Base-by-base conservation (phyloP, 2,888 invertebrate genomes). In the Trisateles emortualis region DNA sequence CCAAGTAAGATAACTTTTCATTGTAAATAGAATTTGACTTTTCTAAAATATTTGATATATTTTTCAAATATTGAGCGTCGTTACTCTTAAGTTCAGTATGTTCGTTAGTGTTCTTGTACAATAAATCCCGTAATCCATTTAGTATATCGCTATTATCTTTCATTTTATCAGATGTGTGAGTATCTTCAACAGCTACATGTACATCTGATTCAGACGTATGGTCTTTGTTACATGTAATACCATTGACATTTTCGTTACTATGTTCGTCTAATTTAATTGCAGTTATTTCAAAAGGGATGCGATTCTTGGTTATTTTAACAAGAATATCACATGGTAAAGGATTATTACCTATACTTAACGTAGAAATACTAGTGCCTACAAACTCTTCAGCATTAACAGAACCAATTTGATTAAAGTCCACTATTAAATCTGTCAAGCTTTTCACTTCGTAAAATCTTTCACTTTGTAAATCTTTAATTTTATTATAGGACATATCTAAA, bases 271-370 rank as follows among this genome's bases (percentile, higher is more conserved):
- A 26, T 43, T 48, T 74, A 5, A 78, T 59, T 16, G 86, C 77
- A 17, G 84, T 83, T 29, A 87, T 72, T 29, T 54, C 40, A 61
- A 80, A 78, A 1, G 57, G 19, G n/a, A 50, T 6, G 2, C 22
- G 19, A 30, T 29, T 38, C 49, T 73, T 76, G 35, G 74, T 70
- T 0, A 86, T 68, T 47, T 74, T 79, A 0, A 81, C 72, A 33
- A 89, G 56, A 30, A 72, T 40, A 35, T 78, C 75, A 54, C 89
- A 89, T 0, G 87, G 68, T 40, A 90, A 58, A n/a, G 84, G 87
- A 71, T 90, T 90, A 19, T 77, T 81, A 3, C 89, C 88, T 42
- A 90, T 86, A 59, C 89, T 90, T 6, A 90, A 70, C 30, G 53
- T 72, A 8, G 50, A 47, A 36, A 88, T 64, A 57, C 60, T 68